Evolutionary conservation across 1,140 invertebrate species (phyloP), one percentile per base, ranked within the genome.

Genomic region (Neoseiulus cucumeris): DNA sequence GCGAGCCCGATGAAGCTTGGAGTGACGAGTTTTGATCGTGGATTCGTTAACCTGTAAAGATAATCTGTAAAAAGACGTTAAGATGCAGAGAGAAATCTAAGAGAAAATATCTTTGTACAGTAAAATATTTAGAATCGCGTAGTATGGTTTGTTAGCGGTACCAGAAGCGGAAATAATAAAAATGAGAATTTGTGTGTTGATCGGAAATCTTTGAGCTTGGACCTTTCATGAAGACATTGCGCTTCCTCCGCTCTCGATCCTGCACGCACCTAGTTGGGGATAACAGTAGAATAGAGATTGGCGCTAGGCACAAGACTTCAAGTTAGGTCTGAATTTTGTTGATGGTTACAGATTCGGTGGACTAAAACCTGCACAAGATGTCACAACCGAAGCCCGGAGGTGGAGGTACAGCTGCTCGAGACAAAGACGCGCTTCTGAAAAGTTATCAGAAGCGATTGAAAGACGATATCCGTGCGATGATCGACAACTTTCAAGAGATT

Each of bases 401-500:
- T 2, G 51, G 51, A 29, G 22, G 14, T 5, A 25, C 25, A 67
- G 76, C 91, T 67, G 86, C 90, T 0, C 89, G 92, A 76, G 91
- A 87, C 66, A 93, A 94, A 79, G 91, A 95, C 78, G 91, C 90
- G 18, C 76, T 94, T 29, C 76, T 96, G 4, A 93, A 94, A 78
- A 91, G 88, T 0, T 96, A 95, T 73, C 87, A 87, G 51, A 91
- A 88, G 14, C 78, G 90, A 65, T 76, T 96, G 14, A 94, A 94
- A 78, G 91, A 95, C 76, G 91, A 95, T 78, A 86, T 95, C 0
- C 91, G 90, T 77, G 91, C 91, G 64, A 95, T 97, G 87, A 75
- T 93, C 39, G 91, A 95, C 75, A 96, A 96, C 76, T 96, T 92
- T 78, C 85, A 77, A 86, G 91, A 96, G 80, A 95, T 95, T 44